Base-by-base conservation (phyloP, 2,113 vertebrate genomes). In the Hemicordylus capensis region DNA sequence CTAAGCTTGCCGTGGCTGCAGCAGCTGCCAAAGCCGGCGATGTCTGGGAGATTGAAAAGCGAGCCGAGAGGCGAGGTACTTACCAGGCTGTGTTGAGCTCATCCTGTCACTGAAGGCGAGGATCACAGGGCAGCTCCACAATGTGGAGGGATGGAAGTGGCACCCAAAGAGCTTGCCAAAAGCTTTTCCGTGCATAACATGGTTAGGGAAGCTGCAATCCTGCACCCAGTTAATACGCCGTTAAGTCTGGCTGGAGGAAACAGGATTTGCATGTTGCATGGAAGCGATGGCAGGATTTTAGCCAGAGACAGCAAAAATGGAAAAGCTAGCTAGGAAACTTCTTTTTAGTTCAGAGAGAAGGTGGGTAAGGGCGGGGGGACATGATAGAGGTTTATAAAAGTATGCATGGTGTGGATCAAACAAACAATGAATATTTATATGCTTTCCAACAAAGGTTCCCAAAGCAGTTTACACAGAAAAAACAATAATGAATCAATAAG, bases 261-360 rank as follows among this genome's bases (percentile, higher is more conserved):
- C 0, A 72, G 76, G 64, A 77, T 85, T 74, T 80, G 39, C n/a
- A 11, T 73, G 73, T 66, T 83, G 85, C 84, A 44, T 87, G 85
- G 80, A 79, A 88, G 48, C n/a, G 46, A 69, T 42, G 56, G 80
- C 80, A 85, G 74, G 83, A 78, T 90, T 64, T 84, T 11, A 75
- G 39, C 67, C 69, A 84, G 70, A 76, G 78, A 82, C 58, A 83
- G 63, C 81, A 75, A 73, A 92, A 81, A 54, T n/a, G 39, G 83
- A n/a, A 59, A 74, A 8, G 92, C 81, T 89, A 92, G 93, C 90
- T 92, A 91, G 84, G 39, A 19, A 90, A 89, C 74, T 85, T n/a
- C n/a, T n/a, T n/a, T n/a, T n/a, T n/a, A n/a, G n/a, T n/a, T n/a
- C n/a, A n/a, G n/a, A n/a, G n/a, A n/a, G 89, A 63, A 28, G 48